Base-by-base conservation (phyloP, 2,888 invertebrate species). In the Oasisia sp. region DNA sequence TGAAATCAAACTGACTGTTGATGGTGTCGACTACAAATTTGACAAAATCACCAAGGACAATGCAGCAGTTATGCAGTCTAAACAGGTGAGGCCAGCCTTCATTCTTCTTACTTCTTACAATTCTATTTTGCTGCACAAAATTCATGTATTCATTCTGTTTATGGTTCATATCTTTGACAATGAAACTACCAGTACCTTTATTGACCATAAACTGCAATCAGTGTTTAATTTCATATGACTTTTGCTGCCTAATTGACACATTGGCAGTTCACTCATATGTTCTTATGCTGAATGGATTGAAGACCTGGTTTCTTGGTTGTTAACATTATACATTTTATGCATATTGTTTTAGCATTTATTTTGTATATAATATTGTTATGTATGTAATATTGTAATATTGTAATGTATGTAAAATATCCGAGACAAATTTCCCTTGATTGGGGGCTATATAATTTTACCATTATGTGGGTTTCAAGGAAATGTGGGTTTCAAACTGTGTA, bases 31-130 rank as follows among this genome's bases (percentile, higher is more conserved):
- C 5, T 94, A 94, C 91, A 94, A 91, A 19, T 95, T 95, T 74
- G 56, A 44, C 92, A 93, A 93, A 90, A 93, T 96, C 92, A 95
- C 95, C 92, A 93, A 94, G 74, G 93, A 94, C 7, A 96, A 96
- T 93, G 95, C 96, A 7, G 94, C 96, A 32, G 94, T 96, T 5
- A 93, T 96, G 2, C 96, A 96, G 92, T 95, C 94, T 89, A 94
- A 94, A 74, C 95, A 95, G 93, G 96, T 96, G 93, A 94, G 94
- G 56, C 91, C 58, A 0, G 92, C 90, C 74, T 19, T n/a, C 5
- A 74, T 74, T 7, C n/a, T 7, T 27, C 74, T 74, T 27, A 74
- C 74, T n/a, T 19, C 12, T 14, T 58, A n/a, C n/a, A n/a, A 38
- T 38, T 27, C 74, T 74, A 1, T 74, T 74, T n/a, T 19, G 3